phyloP scores from a whole-genome alignment of 2,797 vertebrate species.

The Pseudochaenichthys georgianus region DNA sequence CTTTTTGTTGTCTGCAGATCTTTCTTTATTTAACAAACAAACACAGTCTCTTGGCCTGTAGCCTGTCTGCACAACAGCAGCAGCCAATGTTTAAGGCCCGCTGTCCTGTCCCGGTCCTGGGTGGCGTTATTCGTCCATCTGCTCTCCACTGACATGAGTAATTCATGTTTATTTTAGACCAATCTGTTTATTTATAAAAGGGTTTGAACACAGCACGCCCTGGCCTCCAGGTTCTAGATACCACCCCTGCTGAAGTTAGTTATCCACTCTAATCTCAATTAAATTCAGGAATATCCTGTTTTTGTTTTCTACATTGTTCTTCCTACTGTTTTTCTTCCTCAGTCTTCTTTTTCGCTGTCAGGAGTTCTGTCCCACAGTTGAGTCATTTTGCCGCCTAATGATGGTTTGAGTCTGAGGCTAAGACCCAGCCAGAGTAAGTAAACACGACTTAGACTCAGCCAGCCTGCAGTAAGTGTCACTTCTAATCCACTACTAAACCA shows the following conservation, averaged over 20 bases:
- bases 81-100: constrained; percentile 32
- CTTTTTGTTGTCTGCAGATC: constrained; percentile 14
- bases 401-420: constrained; percentile 64
- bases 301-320: constrained; percentile 18
- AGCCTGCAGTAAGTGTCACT: constrained; percentile 76
- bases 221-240: constrained; percentile 49
- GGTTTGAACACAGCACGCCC: constrained; percentile 65
- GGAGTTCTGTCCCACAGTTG: constrained; percentile 46
- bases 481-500: constrained; percentile 70
- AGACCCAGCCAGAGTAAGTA: constrained; percentile 72
- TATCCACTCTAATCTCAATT: constrained; percentile 22
- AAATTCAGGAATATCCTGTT: constrained; percentile 43
- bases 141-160: constrained; percentile 51
- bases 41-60: constrained; percentile 29
- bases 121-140: constrained; percentile 62
- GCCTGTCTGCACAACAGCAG: constrained; percentile 36
- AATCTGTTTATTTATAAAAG: constrained; percentile 75
- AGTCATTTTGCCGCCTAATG: constrained; percentile 75
- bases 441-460: constrained; percentile 59
- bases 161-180: constrained; percentile 73
- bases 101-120: constrained; percentile 49
- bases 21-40: constrained; percentile 24
- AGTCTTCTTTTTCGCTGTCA: constrained; percentile 22
- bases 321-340: constrained; percentile 28
- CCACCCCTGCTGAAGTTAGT: constrained; percentile 28